A percentile compares a stretch with the other conserved stretches of the same genome.
Conservation (phyloP, 2,113 vertebrate genomes). For the Phylloscopus trochiloides region DNA sequence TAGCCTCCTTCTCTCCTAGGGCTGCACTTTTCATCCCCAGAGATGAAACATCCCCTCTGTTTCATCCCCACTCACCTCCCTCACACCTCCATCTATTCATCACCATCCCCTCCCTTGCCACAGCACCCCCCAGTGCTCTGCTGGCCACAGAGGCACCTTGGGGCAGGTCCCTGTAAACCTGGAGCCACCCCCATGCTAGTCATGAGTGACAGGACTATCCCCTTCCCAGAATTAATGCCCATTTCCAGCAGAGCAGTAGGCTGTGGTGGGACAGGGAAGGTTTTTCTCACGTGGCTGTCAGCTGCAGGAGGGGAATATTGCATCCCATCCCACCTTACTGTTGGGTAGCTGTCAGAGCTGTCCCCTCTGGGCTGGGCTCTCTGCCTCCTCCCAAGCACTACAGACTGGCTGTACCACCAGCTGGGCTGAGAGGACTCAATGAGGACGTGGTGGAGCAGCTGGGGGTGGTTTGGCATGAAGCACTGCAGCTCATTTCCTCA, state of each 20-base stretch:
- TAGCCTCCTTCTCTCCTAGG: neutral
- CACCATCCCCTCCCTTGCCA: fast-evolving
- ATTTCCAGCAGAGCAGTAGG: neutral
- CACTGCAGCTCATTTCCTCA: neutral
- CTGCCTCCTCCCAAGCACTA: neutral
- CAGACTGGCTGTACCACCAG: neutral
- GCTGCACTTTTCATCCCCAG: fast-evolving
- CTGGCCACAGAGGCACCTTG: neutral
- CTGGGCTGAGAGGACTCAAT: neutral
- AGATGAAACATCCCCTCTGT: neutral
- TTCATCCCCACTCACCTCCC: fast-evolving
- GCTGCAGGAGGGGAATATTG: neutral
- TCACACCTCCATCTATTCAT: neutral
- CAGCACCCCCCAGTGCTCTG: fast-evolving
- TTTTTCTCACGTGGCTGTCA: neutral
- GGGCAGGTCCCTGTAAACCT: neutral
- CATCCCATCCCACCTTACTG: neutral
- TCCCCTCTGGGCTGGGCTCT: neutral
- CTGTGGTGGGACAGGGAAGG: neutral
- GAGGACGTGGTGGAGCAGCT: neutral
- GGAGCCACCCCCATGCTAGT: neutral
- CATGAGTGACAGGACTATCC: neutral
- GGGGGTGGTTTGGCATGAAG: neutral
- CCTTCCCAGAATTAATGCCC: neutral
- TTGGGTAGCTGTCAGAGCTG: neutral